A percentile compares a stretch with the other conserved stretches of the same genome.
Conservation (phyloP, 1,140 invertebrate species). For the Bombus superbus region DNA sequence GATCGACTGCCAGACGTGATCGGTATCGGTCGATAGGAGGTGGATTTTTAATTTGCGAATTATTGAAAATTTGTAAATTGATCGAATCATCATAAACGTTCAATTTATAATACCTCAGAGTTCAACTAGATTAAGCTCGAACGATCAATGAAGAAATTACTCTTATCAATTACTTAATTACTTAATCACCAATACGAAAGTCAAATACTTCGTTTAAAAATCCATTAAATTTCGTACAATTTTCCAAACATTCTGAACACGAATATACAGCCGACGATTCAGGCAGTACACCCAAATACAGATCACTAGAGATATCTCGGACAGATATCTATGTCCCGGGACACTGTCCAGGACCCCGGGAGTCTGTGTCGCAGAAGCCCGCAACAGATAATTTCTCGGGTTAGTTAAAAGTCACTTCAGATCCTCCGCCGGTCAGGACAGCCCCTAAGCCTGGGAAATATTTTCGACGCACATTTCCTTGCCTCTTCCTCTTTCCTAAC, state of each 20-base stretch:
- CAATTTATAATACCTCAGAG: too few species aligned
- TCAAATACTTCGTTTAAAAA: not conserved
- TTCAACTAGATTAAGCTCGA: too few species aligned
- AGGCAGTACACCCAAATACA: constrained; percentile 24
- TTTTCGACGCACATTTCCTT: constrained; percentile 56
- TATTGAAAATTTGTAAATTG: not conserved
- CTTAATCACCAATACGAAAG: too few species aligned
- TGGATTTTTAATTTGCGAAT: not conserved
- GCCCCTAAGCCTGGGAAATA: constrained; percentile 71
- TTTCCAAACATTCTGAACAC: not conserved
- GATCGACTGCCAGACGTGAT: not conserved
- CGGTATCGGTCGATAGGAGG: not conserved
- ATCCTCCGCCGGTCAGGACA: constrained; percentile 34
- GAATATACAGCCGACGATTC: not conserved
- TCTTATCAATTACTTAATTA: too few species aligned
- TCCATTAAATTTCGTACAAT: not conserved
- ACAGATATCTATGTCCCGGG: constrained; percentile 48
- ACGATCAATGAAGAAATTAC: too few species aligned
- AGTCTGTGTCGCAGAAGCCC: constrained; percentile 51
- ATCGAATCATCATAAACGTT: too few species aligned
- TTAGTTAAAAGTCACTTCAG: constrained; percentile 76
- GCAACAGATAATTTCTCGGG: constrained; percentile 71
- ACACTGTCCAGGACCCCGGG: constrained; percentile 76
- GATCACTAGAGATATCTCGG: constrained; percentile 59
- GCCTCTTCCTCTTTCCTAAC: not conserved